Conservation (phyloP, 2,888 invertebrate species). For the Incurvaria masculella region DNA sequence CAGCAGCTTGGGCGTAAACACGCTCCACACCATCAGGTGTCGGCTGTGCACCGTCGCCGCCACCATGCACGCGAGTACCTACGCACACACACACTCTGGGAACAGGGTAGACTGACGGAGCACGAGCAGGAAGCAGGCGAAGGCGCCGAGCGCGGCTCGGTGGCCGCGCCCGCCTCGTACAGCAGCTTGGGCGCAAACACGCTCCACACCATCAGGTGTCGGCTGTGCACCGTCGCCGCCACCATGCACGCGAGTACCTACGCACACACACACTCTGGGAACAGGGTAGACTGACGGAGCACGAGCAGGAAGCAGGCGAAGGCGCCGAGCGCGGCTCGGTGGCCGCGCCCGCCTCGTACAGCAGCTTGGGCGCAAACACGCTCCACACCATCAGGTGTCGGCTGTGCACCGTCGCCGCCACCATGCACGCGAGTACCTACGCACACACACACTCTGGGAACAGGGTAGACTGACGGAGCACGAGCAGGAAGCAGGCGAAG, state of each 20-base stretch:
- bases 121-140: conserved; percentile 23
- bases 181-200: conserved; percentile 96
- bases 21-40: conserved; percentile 99
- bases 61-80: conserved; percentile 83
- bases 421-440: conserved; percentile 80
- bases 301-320: conserved; percentile 23
- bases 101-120: too few relatives aligned
- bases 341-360: conserved; percentile 77
- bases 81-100: too few relatives aligned
- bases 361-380: conserved; percentile 94
- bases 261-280: too few relatives aligned
- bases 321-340: conserved; percentile 33
- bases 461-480: too few relatives aligned
- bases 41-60: conserved; percentile 89
- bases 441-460: too few relatives aligned
- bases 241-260: conserved; percentile 83
- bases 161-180: conserved; percentile 72
- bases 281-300: too few relatives aligned
- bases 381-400: conserved; percentile 99
- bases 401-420: conserved; percentile 85
- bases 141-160: conserved; percentile 33
- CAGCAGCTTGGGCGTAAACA: conserved; percentile 95
- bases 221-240: conserved; percentile 85
- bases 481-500: conserved; percentile 22
- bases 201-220: conserved; percentile 99